Conservation (phyloP, 2,113 vertebrate genomes). For the Boleophthalmus pectinirostris region DNA sequence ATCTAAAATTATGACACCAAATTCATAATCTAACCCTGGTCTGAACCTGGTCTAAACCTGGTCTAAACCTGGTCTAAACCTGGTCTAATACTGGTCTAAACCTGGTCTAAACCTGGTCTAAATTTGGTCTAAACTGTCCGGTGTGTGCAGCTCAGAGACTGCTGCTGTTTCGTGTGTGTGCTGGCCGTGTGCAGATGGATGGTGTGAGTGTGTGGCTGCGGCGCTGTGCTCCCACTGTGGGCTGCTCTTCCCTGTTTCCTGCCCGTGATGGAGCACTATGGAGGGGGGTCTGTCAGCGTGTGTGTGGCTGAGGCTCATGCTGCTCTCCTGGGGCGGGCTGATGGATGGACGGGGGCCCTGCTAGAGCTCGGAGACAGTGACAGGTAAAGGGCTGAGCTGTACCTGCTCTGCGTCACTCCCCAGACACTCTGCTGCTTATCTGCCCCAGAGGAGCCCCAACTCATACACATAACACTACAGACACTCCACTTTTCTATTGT, state of each 20-base stretch:
- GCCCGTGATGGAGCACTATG: slow-evolving; percentile 56
- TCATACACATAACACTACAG: too few species aligned
- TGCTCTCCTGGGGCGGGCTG: slow-evolving; percentile 49
- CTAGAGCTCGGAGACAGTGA: background rate
- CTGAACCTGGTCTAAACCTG: too few species aligned
- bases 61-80: too few species aligned
- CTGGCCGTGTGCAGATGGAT: background rate
- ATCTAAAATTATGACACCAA: too few species aligned
- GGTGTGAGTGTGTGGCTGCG: background rate
- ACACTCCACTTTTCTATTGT: too few species aligned
- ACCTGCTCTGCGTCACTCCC: background rate
- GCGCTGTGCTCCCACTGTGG: background rate
- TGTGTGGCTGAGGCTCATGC: slow-evolving; percentile 41
- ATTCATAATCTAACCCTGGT: too few species aligned
- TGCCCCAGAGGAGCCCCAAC: slow-evolving; percentile 10
- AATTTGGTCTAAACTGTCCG: too few species aligned
- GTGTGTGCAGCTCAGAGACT: too few species aligned
- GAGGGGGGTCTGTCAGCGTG: slow-evolving; percentile 59
- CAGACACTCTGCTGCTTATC: slow-evolving; percentile 5
- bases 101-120: too few species aligned
- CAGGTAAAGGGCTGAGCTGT: slow-evolving; percentile 5
- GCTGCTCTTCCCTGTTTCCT: slow-evolving; percentile 26
- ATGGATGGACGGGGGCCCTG: slow-evolving; percentile 21
- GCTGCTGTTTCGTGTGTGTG: background rate
- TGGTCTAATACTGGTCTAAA: too few species aligned